Conservation (phyloP, 2,888 invertebrate species). For the Nysson spinosus region DNA sequence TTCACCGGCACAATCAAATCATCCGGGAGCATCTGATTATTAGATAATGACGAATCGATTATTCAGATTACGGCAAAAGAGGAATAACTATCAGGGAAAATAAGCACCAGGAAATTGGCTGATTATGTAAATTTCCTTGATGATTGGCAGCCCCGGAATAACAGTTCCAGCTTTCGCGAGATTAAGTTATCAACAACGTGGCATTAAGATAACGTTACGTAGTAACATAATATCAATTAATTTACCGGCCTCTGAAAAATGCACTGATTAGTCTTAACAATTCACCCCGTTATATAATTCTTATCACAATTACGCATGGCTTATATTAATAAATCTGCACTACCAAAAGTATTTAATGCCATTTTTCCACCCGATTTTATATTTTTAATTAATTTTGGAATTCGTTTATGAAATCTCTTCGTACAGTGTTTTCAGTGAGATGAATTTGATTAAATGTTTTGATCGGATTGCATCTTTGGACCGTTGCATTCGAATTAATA, state of each 20-base stretch:
- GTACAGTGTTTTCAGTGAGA: too few species aligned
- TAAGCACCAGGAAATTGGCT: constrained; percentile 21
- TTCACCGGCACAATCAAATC: constrained; percentile 17
- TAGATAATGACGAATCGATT: constrained; percentile 28
- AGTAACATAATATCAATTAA: constrained; percentile 6
- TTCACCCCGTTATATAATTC: too few species aligned
- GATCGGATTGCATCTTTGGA: too few species aligned
- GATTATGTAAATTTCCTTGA: constrained; percentile 34
- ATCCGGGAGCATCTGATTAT: constrained; percentile 18
- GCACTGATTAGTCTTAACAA: not conserved
- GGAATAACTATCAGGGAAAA: constrained; percentile 21
- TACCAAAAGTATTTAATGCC: too few species aligned
- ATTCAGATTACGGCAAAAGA: constrained; percentile 26
- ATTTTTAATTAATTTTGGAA: too few species aligned
- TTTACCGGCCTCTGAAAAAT: not conserved
- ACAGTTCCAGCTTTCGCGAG: constrained; percentile 16
- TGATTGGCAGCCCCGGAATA: constrained; percentile 11
- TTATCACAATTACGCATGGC: too few species aligned
- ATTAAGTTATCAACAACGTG: constrained; percentile 19
- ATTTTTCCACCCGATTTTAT: too few species aligned
- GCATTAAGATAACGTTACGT: constrained; percentile 22
- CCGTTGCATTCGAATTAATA: too few species aligned
- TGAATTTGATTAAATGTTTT: too few species aligned
- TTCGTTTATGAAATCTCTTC: too few species aligned
- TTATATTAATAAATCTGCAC: too few species aligned